phyloP scores from a whole-genome alignment of 2,113 vertebrate genomes.

The Pelecanoides urinatrix region DNA sequence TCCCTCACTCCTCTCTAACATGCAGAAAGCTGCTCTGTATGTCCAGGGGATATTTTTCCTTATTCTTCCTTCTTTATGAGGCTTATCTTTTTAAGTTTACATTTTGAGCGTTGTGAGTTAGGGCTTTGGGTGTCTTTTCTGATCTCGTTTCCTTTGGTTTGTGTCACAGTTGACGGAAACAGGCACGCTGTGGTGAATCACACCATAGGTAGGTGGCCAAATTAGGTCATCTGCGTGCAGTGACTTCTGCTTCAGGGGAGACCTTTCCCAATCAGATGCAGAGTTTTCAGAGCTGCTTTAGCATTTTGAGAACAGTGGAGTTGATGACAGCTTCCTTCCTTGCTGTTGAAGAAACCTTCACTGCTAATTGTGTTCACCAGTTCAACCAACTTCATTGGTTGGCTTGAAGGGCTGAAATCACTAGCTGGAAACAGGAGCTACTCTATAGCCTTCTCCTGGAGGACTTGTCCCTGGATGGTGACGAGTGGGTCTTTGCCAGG shows the following conservation, averaged over 20 bases:
- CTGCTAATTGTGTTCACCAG: background rate
- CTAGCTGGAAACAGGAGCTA: background rate
- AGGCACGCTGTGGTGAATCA: background rate
- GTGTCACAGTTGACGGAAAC: fast-evolving
- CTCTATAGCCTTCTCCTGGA: background rate
- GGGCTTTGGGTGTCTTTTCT: background rate
- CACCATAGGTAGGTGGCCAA: background rate
- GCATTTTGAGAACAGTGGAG: background rate
- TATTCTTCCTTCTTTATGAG: background rate
- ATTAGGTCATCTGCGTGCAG: background rate
- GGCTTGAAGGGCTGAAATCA: background rate
- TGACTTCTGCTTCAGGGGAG: background rate
- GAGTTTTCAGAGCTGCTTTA: background rate
- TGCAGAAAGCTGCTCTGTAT: background rate
- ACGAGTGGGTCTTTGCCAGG: background rate
- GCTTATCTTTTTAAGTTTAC: background rate
- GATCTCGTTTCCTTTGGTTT: background rate
- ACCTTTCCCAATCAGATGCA: background rate
- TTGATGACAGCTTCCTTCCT: background rate
- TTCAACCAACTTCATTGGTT: background rate
- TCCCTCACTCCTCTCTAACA: background rate
- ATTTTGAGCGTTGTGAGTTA: background rate
- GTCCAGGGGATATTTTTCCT: background rate
- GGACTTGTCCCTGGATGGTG: background rate
- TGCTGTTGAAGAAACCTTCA: background rate